Evolutionary conservation across 1,140 invertebrate genomes (phyloP), one percentile per base, ranked within the genome.

Genomic region (Lasaia peninsularis): DNA sequence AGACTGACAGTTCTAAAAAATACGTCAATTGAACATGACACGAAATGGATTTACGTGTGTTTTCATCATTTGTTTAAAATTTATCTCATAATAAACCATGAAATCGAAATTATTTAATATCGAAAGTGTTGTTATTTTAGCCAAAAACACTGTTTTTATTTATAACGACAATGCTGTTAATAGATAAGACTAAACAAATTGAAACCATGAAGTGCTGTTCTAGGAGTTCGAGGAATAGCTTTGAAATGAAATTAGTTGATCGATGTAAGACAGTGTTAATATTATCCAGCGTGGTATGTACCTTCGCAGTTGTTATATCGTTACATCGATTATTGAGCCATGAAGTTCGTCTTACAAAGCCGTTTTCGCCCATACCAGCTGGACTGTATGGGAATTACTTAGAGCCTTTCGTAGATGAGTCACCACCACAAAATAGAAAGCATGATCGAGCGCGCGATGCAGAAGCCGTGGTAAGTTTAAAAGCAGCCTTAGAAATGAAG

Each of bases 401-500:
- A 31, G 80, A 83, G 21, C 62, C 75, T 18, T 73, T 84, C 16
- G 62, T 63, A 1, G 80, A 80, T 9, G 68, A 80, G 9, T 69
- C 62, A 21, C 65, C 73, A 1, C 65, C 69, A 5, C 16, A 57
- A n/a, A 18, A 58, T 11, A 80, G 69, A 60, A 61, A 56, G 5
- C 28, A 55, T 1, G 80, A 88, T 37, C 75, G 67, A 52, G 81
- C 77, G 32, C 60, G 80, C n/a, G 86, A 89, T 61, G 87, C 90
- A 0, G 97, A 99, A 91, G 96, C 97, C 0, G 86, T 97, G 14
- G 93, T 94, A 53, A 94, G 96, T 0, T 79, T 98, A 53, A 93
- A 96, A 63, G 92, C 96, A 31, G 97, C 97, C 0, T 71, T 96
- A 56, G 95, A 96, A 63, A 95, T 98, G 93, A 94, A 95, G 76